Evolutionary conservation across 1,140 invertebrate genomes (phyloP).

Genomic region (Orius insidiosus): DNA sequence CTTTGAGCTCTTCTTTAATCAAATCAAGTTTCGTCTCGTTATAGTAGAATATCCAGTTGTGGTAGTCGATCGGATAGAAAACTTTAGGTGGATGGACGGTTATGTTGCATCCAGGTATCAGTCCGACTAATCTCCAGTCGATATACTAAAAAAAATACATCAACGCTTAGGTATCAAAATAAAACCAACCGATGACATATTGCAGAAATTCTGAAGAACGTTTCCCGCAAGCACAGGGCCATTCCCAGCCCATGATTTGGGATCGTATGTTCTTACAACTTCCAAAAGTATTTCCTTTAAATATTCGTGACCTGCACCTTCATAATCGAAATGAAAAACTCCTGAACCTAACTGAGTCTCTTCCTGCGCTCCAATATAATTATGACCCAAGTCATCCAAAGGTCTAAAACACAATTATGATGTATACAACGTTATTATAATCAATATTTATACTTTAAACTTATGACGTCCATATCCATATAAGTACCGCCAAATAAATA

Average conservation of each 20-base stretch:
- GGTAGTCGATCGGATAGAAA: slow-evolving; percentile 48
- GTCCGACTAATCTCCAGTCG: too few species aligned
- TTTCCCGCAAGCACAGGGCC: slow-evolving; percentile 7
- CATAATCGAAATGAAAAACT: slow-evolving; percentile 8
- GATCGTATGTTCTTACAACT: not conserved
- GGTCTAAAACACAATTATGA: not conserved
- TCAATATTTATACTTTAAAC: slow-evolving; percentile 31
- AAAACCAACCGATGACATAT: not conserved
- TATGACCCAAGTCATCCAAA: slow-evolving; percentile 1
- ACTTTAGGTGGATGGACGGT: slow-evolving; percentile 36
- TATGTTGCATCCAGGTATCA: not conserved
- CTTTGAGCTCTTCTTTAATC: slow-evolving; percentile 28
- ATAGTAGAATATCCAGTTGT: slow-evolving; percentile 41
- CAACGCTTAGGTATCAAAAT: too few species aligned
- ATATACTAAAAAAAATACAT: too few species aligned
- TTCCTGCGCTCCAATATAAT: slow-evolving; percentile 11
- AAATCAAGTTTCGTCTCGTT: slow-evolving; percentile 26
- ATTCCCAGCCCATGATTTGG: slow-evolving; percentile 3
- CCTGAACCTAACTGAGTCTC: not conserved
- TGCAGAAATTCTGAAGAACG: slow-evolving; percentile 1
- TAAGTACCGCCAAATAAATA: slow-evolving; percentile 63
- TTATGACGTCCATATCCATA: slow-evolving; percentile 54
- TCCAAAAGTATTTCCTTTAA: slow-evolving; percentile 8
- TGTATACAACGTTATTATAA: not conserved
- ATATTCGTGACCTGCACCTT: not conserved